A percentile compares a stretch with the other conserved stretches of the same genome.
Conservation (phyloP, 2,797 vertebrate genomes). For the Neoniphon sammara region DNA sequence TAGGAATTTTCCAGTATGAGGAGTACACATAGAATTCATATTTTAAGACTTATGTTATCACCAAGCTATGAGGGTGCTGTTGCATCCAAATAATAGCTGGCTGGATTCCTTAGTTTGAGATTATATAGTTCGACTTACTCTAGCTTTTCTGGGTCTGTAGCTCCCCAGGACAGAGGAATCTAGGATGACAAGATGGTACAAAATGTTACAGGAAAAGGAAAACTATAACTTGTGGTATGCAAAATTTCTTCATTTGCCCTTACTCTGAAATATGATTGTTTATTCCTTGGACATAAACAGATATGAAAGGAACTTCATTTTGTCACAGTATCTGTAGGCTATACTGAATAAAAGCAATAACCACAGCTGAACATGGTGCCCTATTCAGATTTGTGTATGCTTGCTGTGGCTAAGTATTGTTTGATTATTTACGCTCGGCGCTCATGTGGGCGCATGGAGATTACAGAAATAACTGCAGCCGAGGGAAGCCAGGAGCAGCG, state of each 20-base stretch:
- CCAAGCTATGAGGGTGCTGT: background rate
- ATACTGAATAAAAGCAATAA: background rate
- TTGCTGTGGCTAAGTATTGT: too few relatives aligned
- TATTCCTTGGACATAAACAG: background rate
- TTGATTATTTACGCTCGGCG: too few relatives aligned
- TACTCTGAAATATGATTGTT: conserved; percentile 6
- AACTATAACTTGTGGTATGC: background rate
- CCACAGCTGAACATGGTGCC: too few relatives aligned
- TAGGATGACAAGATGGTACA: conserved; percentile 59
- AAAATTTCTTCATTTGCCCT: background rate
- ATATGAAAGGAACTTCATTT: background rate
- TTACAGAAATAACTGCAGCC: too few relatives aligned
- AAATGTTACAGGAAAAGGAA: conserved; percentile 18
- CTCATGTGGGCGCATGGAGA: too few relatives aligned
- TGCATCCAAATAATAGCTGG: background rate
- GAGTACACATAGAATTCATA: background rate
- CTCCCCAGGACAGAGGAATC: conserved; percentile 84
- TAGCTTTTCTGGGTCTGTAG: conserved; percentile 81
- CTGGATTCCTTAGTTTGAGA: conserved; percentile 3
- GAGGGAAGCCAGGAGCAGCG: too few relatives aligned
- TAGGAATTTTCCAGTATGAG: background rate
- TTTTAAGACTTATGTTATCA: background rate
- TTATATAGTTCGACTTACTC: conserved; percentile 74
- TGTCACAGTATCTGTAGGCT: background rate
- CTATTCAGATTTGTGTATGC: too few relatives aligned